Base-by-base conservation (phyloP, 2,113 vertebrate genomes). In the Cebidichthys violaceus region DNA sequence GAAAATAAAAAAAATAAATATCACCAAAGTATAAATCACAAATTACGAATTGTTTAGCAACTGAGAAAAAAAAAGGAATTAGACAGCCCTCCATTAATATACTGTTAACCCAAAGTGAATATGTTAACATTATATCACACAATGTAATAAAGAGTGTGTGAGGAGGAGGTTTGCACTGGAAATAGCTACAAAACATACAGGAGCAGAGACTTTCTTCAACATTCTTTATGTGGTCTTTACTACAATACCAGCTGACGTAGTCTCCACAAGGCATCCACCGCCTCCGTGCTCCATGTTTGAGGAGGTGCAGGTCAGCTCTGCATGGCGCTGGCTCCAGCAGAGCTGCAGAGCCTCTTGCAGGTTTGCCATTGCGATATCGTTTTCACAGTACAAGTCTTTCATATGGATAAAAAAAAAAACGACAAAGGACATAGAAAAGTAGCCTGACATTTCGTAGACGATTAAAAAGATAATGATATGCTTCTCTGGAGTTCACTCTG, bases 341-440 rank as follows among this genome's bases (percentile, higher is more conserved):
- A 41, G 22, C 6, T 43, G 22, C 47, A 31, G 43, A 77, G 68
- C 17, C 67, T 75, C 66, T 37, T 14, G 60, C 33, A 54, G 61
- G 61, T 14, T 43, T 8, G 43, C n/a, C 20, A 17, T 18, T 0
- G 31, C 55, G 1, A 37, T 29, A 37, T 69, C 15, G 17, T 68
- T 72, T n/a, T 33, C 43, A 69, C 10, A 22, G 43, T 17, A 18
- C 17, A 17, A 67, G 39, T 29, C 41, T 33, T 52, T 52, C 22
- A 33, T 17, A 29, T 6, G 18, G 10, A 11, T 33, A 1, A 27
- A 5, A 60, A 31, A 13, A 60, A 50, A 13, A 35, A 9, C 15
- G 9, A 66, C 11, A 29, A 65, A 45, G 52, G 33, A 61, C 35
- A 35, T 13, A 14, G n/a, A 45, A 6, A 41, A 39, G 7, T 6